Conservation (phyloP, 2,113 vertebrate species). For the Mastomys natalensis region DNA sequence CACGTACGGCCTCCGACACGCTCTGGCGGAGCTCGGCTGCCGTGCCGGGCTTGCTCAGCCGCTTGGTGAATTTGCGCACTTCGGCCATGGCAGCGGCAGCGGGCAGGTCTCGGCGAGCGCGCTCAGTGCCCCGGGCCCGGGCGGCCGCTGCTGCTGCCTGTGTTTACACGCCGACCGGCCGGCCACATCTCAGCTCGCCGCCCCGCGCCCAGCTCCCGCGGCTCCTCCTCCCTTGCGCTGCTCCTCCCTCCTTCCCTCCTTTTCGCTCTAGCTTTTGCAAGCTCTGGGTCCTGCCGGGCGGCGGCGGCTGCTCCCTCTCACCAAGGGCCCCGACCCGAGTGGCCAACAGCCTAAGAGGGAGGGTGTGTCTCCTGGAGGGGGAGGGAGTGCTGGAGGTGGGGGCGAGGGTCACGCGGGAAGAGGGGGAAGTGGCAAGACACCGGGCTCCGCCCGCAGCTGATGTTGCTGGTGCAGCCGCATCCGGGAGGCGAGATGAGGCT, state of each 20-base stretch:
- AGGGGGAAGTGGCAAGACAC: conserved; percentile 73
- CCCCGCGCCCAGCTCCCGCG: conserved; percentile 36
- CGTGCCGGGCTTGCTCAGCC: conserved; percentile 94
- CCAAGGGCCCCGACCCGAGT: not conserved
- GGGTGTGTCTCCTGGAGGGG: conserved; percentile 67
- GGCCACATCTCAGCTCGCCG: conserved; percentile 64
- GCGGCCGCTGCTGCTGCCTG: conserved; percentile 4
- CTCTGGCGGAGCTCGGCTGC: conserved; percentile 95
- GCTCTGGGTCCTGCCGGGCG: not conserved
- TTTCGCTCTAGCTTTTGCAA: not conserved
- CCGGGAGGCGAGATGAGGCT: conserved; percentile 64
- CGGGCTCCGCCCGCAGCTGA: conserved; percentile 77
- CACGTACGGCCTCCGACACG: conserved; percentile 92
- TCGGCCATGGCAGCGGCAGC: conserved; percentile 89
- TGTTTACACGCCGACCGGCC: conserved; percentile 71
- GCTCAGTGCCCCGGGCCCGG: conserved; percentile 38
- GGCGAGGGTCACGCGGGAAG: conserved; percentile 78
- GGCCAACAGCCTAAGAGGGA: not conserved
- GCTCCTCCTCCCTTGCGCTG: conserved; percentile 30
- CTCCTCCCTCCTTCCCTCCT: conserved; percentile 59
- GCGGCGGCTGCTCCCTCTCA: conserved; percentile 30
- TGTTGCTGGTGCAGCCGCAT: conserved; percentile 71
- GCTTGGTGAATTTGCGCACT: conserved; percentile 92
- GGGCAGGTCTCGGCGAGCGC: conserved; percentile 22
- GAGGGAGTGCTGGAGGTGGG: conserved; percentile 34